Evolutionary conservation across 2,797 vertebrate genomes (phyloP).

Genomic region (Hypotaenidia okinawae): DNA sequence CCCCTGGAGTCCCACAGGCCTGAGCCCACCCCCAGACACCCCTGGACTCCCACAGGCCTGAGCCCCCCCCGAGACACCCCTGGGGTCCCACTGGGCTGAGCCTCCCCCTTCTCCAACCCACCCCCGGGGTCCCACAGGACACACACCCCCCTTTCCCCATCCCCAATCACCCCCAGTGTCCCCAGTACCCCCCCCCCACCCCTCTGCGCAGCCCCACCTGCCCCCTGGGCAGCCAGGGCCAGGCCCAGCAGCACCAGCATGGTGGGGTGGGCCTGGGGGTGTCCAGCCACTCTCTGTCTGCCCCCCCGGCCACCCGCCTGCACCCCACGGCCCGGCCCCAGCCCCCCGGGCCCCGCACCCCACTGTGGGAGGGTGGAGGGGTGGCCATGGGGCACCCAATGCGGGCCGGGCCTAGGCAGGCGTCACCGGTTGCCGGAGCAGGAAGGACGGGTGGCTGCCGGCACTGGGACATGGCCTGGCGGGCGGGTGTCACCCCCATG

Average conservation of each 20-base stretch:
- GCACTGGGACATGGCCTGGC: neutral
- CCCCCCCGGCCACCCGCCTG: neutral
- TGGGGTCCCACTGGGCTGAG: neutral
- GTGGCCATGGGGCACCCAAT: neutral
- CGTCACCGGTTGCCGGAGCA: neutral
- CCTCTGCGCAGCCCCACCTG: neutral
- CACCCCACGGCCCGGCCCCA: neutral
- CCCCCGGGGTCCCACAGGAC: neutral
- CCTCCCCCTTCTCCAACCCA: neutral
- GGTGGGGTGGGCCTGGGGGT: neutral
- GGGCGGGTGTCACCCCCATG: neutral
- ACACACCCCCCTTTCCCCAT: neutral
- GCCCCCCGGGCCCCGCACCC: neutral
- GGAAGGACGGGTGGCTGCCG: neutral
- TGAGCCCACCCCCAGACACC: neutral
- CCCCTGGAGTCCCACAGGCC: neutral
- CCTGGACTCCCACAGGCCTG: too few relatives aligned
- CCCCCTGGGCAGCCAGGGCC: neutral
- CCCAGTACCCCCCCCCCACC: too few relatives aligned
- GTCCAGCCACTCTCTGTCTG: neutral
- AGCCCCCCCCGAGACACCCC: neutral
- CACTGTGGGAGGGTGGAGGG: too few relatives aligned
- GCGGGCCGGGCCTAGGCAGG: accelerated
- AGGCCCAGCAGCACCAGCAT: neutral
- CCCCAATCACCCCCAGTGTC: neutral